Evolutionary conservation across 2,888 invertebrate species (phyloP).

Genomic region (Rhagium mordax): DNA sequence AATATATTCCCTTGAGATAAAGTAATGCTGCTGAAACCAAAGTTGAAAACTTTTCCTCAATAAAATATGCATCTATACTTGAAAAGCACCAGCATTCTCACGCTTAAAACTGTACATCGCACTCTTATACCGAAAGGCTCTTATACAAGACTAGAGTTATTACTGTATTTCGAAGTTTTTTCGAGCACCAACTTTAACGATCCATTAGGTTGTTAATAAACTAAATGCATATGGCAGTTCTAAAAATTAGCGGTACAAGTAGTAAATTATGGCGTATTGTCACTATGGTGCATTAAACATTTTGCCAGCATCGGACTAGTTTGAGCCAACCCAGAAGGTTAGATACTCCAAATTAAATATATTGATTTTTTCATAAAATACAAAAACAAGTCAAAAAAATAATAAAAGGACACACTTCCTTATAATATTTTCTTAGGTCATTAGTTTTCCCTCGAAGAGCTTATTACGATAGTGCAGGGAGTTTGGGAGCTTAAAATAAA

Average conservation of each 20-base stretch:
- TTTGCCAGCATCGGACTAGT: neutral
- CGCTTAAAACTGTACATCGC: neutral
- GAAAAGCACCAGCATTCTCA: constrained; percentile 8
- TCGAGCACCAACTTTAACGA: constrained; percentile 15
- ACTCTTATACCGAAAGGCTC: neutral
- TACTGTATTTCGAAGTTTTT: constrained; percentile 8
- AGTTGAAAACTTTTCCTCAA: constrained; percentile 11
- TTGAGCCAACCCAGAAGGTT: neutral
- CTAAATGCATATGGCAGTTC: neutral
- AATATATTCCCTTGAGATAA: neutral
- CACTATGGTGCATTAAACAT: neutral
- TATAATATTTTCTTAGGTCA: too few relatives aligned
- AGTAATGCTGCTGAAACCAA: constrained; percentile 1
- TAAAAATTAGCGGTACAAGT: constrained; percentile 23
- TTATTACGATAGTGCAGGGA: too few relatives aligned
- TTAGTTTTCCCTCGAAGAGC: too few relatives aligned
- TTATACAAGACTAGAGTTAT: neutral
- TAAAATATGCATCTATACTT: constrained; percentile 25
- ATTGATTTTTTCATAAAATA: too few relatives aligned
- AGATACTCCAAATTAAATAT: too few relatives aligned
- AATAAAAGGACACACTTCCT: too few relatives aligned
- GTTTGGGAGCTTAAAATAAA: too few relatives aligned
- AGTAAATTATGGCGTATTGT: constrained; percentile 12
- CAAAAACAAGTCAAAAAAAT: too few relatives aligned
- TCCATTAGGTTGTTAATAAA: constrained; percentile 15